These are phyloP conservation scores for Linurgus olivaceus DNA, from an alignment of 2,797 vertebrate genomes.

Conservation along the genomic window DNA sequence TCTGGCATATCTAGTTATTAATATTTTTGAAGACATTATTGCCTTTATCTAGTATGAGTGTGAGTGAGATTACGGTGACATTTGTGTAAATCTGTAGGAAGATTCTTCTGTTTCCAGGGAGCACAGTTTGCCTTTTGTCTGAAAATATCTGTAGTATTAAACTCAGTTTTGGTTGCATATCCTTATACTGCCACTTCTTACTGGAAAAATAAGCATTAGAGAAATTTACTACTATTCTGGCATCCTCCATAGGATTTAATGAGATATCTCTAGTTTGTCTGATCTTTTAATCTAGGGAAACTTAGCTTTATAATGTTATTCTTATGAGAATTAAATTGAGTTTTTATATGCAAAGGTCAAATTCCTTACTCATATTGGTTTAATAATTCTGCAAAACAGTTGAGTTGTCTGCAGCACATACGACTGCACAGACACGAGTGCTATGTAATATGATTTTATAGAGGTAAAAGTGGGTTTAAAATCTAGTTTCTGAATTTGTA, in stretches of 20 bases:
- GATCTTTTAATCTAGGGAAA: neutral
- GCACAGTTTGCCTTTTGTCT: neutral
- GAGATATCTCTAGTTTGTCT: neutral
- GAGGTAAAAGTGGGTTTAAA: neutral
- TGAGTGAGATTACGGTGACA: neutral
- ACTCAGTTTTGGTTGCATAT: neutral
- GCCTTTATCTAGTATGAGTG: neutral
- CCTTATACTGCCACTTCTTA: neutral
- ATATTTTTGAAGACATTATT: neutral
- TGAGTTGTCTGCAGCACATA: neutral
- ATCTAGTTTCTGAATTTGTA: neutral
- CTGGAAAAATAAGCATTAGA: neutral
- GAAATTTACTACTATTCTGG: neutral
- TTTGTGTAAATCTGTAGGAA: neutral
- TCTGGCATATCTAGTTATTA: neutral
- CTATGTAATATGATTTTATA: neutral
- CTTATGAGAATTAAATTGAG: neutral
- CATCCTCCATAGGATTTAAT: neutral
- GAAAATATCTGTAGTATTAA: neutral
- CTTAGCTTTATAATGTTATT: neutral
- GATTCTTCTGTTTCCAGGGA: neutral
- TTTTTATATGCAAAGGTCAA: neutral
- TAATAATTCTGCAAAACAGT: neutral
- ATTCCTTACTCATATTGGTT: neutral
- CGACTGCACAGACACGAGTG: neutral